Evolutionary conservation across 2,888 invertebrate genomes (phyloP).

Genomic region (Ernsta delagoae): DNA sequence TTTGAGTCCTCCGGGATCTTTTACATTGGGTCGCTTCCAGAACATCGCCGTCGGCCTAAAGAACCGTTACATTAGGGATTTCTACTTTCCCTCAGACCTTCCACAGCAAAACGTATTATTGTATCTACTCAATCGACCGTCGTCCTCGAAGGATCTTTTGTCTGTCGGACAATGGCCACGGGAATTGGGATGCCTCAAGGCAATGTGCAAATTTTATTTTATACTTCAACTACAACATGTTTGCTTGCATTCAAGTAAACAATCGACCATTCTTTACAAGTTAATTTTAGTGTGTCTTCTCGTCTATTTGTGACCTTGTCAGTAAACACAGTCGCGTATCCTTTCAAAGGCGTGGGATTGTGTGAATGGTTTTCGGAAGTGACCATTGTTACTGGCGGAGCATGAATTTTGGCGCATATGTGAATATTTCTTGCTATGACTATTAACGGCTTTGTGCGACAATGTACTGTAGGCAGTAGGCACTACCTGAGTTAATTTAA

Average conservation of each 20-base stretch:
- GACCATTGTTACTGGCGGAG: slow-evolving; percentile 16
- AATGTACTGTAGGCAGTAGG: not conserved
- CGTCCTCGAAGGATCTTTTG: slow-evolving; percentile 65
- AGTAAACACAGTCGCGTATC: slow-evolving; percentile 19
- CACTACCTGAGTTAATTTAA: not conserved
- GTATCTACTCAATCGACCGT: slow-evolving; percentile 47
- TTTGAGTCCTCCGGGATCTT: slow-evolving; percentile 54
- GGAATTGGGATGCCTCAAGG: slow-evolving; percentile 64
- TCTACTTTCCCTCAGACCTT: slow-evolving; percentile 39
- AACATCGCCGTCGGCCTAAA: slow-evolving; percentile 25
- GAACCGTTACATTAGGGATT: slow-evolving; percentile 38
- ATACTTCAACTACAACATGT: slow-evolving; percentile 55
- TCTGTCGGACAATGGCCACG: slow-evolving; percentile 67
- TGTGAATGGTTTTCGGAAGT: slow-evolving; percentile 27
- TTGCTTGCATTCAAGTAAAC: slow-evolving; percentile 49
- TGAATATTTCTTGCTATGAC: not conserved
- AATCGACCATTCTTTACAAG: slow-evolving; percentile 59
- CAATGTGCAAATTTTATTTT: slow-evolving; percentile 49
- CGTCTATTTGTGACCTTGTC: slow-evolving; percentile 24
- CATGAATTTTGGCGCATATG: slow-evolving; percentile 10
- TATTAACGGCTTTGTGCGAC: not conserved
- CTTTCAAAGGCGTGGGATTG: slow-evolving; percentile 30
- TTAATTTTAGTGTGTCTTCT: slow-evolving; percentile 20
- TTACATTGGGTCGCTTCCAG: slow-evolving; percentile 57
- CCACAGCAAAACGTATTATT: slow-evolving; percentile 44